These are phyloP conservation scores for Hylia prasina DNA, from an alignment of 2,113 vertebrate genomes.

Conservation along the genomic window DNA sequence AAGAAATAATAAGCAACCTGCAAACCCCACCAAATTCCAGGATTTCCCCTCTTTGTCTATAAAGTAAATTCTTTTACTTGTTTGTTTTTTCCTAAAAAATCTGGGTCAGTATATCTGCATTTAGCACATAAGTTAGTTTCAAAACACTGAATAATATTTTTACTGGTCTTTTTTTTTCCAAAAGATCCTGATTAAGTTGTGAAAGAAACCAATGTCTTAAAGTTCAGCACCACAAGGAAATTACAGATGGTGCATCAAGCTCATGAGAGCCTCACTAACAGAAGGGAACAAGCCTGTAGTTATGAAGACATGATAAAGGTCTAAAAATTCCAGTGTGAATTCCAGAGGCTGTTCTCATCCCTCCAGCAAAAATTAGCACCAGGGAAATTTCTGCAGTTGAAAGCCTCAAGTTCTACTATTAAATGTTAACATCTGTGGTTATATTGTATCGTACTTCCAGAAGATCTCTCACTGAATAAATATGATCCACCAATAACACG, in stretches of 20 bases:
- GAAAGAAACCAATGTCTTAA: not conserved
- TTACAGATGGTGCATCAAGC: conserved; percentile 23
- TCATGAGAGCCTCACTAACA: not conserved
- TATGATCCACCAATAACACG: not conserved
- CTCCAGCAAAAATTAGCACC: not conserved
- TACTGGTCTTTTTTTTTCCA: not conserved
- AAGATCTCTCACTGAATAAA: not conserved
- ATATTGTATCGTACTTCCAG: not conserved
- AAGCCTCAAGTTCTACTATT: not conserved
- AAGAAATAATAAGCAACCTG: not conserved
- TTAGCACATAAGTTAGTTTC: not conserved
- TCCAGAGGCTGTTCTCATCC: not conserved
- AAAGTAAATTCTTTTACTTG: not conserved
- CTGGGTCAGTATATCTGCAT: not conserved
- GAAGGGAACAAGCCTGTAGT: not conserved
- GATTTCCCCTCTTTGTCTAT: not conserved
- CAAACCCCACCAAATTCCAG: not conserved
- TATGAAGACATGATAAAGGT: not conserved
- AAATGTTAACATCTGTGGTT: not conserved
- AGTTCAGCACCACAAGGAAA: conserved; percentile 6
- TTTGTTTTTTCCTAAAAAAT: not conserved
- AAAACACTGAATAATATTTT: not conserved
- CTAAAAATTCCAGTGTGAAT: conserved; percentile 4
- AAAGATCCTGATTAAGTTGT: not conserved
- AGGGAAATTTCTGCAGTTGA: not conserved